These are phyloP conservation scores for Blennius ocellaris DNA, from an alignment of 2,113 vertebrate genomes.

Conservation along the genomic window DNA sequence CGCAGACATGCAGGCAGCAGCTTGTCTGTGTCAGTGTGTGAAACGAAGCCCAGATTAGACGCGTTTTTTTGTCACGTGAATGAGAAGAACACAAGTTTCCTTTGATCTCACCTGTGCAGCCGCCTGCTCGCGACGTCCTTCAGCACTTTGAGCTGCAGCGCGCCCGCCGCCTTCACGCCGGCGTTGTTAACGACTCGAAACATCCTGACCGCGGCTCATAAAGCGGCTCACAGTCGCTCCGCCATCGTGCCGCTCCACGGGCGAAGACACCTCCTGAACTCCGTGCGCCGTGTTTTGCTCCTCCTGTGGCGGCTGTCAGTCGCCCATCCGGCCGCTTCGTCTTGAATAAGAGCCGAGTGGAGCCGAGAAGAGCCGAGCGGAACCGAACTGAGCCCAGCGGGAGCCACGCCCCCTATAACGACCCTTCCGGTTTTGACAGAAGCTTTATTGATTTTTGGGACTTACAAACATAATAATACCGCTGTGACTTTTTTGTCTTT, in stretches of 20 bases:
- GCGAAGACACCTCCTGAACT: neutral
- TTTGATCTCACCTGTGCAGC: constrained; percentile 71
- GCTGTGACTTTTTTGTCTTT: too few relatives aligned
- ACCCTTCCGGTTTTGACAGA: too few relatives aligned
- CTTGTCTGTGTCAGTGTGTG: too few relatives aligned
- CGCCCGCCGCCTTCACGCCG: constrained; percentile 28
- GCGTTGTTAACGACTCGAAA: constrained; percentile 53
- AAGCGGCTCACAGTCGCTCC: neutral
- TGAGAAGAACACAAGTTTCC: too few relatives aligned
- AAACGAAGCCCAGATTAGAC: too few relatives aligned
- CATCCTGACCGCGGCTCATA: constrained; percentile 53
- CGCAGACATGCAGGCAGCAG: too few relatives aligned
- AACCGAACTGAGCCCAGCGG: neutral
- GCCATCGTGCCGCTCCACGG: constrained; percentile 4
- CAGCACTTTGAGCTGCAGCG: constrained; percentile 27
- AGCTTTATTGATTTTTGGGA: too few relatives aligned
- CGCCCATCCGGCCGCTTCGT: neutral
- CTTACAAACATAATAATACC: too few relatives aligned
- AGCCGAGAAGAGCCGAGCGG: too few relatives aligned
- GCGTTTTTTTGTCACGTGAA: too few relatives aligned
- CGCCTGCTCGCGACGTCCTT: constrained; percentile 43
- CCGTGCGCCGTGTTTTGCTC: neutral
- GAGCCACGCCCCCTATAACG: neutral
- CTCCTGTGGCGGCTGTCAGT: neutral
- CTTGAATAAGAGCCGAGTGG: neutral